phyloP scores from a whole-genome alignment of 2,888 invertebrate species.

The Nephrocerus scutellatus region DNA sequence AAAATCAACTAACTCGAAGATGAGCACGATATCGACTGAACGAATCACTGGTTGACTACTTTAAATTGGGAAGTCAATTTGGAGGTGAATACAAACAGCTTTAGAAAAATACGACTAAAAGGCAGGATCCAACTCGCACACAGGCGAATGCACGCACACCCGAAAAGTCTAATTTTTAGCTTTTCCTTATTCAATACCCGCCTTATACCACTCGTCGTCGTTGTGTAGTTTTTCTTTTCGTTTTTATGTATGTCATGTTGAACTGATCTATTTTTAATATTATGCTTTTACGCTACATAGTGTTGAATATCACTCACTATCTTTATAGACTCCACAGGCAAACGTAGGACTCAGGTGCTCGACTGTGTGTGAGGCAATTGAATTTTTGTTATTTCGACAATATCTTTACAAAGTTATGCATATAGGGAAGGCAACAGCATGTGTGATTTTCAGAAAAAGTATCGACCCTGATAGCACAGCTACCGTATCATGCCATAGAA shows the following conservation, averaged over 20 bases:
- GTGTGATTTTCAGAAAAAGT: too few relatives aligned
- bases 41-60: conserved; percentile 42
- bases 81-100: conserved; percentile 4
- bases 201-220: conserved; percentile 12
- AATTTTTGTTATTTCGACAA: too few relatives aligned
- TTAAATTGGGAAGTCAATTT: conserved; percentile 45
- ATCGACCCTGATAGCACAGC: too few relatives aligned
- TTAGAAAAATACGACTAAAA: conserved; percentile 29
- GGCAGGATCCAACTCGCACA: conserved; percentile 20
- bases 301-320: conserved; percentile 19
- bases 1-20: conserved; percentile 50
- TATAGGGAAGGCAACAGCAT: too few relatives aligned
- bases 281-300: conserved; percentile 15
- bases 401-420: too few relatives aligned
- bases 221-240: conserved; percentile 10
- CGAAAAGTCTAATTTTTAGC: too few relatives aligned
- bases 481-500: too few relatives aligned
- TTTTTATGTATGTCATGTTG: too few relatives aligned
- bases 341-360: too few relatives aligned
- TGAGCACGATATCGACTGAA: conserved; percentile 50
- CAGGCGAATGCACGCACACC: conserved; percentile 11
- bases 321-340: conserved; percentile 9
- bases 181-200: too few relatives aligned
- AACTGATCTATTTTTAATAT: conserved; percentile 34
- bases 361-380: too few relatives aligned